These are phyloP conservation scores for Chamaea fasciata DNA, from an alignment of 2,113 vertebrate genomes.

Conservation along the genomic window DNA sequence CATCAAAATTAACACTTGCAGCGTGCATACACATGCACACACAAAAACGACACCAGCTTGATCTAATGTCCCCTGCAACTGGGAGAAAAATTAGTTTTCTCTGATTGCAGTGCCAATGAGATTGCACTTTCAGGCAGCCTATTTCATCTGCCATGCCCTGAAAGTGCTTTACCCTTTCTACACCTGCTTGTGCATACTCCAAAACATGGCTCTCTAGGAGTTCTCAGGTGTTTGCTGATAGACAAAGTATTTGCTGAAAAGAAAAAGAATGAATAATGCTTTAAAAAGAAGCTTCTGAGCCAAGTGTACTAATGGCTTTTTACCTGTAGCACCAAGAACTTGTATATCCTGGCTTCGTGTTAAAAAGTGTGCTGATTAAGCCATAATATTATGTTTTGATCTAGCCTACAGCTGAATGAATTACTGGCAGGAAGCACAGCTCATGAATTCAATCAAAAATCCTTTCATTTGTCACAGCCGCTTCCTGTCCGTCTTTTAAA, in stretches of 20 bases:
- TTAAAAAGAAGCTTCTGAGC: neutral
- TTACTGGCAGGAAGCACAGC: constrained; percentile 78
- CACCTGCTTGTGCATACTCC: constrained; percentile 48
- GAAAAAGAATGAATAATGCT: constrained; percentile 9
- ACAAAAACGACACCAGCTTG: neutral
- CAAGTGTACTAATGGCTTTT: constrained; percentile 7
- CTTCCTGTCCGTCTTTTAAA: constrained; percentile 75
- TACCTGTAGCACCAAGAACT: constrained; percentile 42
- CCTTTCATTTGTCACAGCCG: constrained; percentile 76
- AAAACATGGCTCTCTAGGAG: neutral
- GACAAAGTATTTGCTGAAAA: neutral
- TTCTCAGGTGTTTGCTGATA: constrained; percentile 31
- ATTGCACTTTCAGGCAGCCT: neutral
- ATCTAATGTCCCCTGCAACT: neutral
- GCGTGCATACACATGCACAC: accelerated
- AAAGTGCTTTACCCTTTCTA: constrained; percentile 22
- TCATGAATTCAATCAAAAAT: constrained; percentile 78
- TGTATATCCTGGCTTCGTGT: constrained; percentile 41
- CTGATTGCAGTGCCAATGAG: neutral
- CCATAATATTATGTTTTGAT: constrained; percentile 70
- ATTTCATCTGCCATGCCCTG: neutral
- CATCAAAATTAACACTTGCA: constrained; percentile 31
- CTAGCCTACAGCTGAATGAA: constrained; percentile 71
- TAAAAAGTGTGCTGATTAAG: constrained; percentile 64
- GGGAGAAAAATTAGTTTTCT: neutral